These are phyloP conservation scores for Neostethus bicornis DNA, from an alignment of 2,797 vertebrate genomes.

Conservation along the genomic window DNA sequence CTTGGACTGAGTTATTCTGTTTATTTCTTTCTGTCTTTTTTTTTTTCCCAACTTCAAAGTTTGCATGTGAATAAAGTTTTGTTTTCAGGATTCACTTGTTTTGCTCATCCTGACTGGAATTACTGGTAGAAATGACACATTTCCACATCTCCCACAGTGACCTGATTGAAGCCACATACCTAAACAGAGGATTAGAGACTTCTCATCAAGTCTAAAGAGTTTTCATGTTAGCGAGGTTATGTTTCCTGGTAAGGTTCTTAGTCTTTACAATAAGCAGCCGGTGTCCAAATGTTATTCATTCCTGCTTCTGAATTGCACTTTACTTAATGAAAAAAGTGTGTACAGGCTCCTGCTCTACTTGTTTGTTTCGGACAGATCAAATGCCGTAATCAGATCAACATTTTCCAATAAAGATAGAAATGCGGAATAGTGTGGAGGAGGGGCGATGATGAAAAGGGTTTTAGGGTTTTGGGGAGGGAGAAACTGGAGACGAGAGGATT, in stretches of 20 bases:
- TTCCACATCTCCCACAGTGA: conserved; percentile 17
- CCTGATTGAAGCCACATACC: conserved; percentile 58
- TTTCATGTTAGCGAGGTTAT: conserved; percentile 51
- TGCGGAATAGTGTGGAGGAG: neutral
- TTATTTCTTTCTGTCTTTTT: neutral
- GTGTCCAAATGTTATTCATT: conserved; percentile 59
- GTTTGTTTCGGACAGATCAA: conserved; percentile 64
- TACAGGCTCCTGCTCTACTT: conserved; percentile 51
- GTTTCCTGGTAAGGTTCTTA: conserved; percentile 69
- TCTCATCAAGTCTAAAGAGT: conserved; percentile 55
- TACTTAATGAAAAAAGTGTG: conserved; percentile 64
- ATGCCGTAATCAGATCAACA: conserved; percentile 70
- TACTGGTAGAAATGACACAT: conserved; percentile 30
- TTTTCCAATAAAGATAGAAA: conserved; percentile 46
- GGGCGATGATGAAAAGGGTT: conserved; percentile 42
- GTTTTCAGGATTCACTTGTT: conserved; percentile 51
- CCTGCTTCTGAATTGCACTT: conserved; percentile 64
- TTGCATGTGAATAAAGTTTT: conserved; percentile 20
- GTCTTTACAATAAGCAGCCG: conserved; percentile 53
- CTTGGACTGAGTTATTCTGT: conserved; percentile 13
- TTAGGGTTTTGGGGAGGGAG: conserved; percentile 2
- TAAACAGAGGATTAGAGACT: conserved; percentile 68
- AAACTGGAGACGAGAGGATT: conserved; percentile 18
- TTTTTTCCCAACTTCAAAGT: neutral
- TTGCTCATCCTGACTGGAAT: conserved; percentile 52